phyloP scores from a whole-genome alignment of 1,140 invertebrate species.

The Pomacea maculata region DNA sequence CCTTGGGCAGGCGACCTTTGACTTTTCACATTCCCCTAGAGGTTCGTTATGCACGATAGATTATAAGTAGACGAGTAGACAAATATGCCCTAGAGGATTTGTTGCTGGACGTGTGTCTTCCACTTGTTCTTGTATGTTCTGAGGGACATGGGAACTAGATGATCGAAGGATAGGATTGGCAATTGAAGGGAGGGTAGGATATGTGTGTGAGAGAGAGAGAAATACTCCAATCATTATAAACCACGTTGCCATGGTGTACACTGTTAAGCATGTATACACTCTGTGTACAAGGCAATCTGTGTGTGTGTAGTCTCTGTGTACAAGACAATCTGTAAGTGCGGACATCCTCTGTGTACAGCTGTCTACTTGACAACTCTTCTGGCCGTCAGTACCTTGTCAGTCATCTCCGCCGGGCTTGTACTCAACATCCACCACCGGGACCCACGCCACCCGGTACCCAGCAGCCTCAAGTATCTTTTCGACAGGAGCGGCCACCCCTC shows the following conservation, averaged over 20 bases:
- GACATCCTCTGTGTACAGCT: conserved; percentile 28
- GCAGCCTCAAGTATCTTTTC: conserved; percentile 28
- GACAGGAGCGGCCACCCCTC: conserved; percentile 10
- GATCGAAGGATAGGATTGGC: too few relatives aligned
- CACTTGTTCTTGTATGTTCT: too few relatives aligned
- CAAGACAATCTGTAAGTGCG: neutral
- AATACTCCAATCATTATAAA: too few relatives aligned
- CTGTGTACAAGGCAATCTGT: too few relatives aligned
- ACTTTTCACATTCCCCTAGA: neutral
- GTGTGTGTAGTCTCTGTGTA: too few relatives aligned
- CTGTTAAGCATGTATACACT: too few relatives aligned
- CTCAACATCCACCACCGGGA: conserved; percentile 48
- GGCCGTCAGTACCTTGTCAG: conserved; percentile 46
- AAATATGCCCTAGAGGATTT: too few relatives aligned
- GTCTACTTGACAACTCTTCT: conserved; percentile 48
- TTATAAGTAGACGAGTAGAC: neutral
- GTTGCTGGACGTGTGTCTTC: too few relatives aligned
- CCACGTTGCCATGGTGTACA: too few relatives aligned
- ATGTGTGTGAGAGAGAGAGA: neutral
- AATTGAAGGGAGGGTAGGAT: neutral
- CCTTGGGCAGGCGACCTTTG: neutral
- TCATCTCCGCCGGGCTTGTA: conserved; percentile 46
- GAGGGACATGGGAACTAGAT: too few relatives aligned
- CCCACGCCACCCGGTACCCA: conserved; percentile 30
- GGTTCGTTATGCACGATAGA: neutral